Conservation (phyloP, 2,797 vertebrate genomes). For the Takifugu rubripes region DNA sequence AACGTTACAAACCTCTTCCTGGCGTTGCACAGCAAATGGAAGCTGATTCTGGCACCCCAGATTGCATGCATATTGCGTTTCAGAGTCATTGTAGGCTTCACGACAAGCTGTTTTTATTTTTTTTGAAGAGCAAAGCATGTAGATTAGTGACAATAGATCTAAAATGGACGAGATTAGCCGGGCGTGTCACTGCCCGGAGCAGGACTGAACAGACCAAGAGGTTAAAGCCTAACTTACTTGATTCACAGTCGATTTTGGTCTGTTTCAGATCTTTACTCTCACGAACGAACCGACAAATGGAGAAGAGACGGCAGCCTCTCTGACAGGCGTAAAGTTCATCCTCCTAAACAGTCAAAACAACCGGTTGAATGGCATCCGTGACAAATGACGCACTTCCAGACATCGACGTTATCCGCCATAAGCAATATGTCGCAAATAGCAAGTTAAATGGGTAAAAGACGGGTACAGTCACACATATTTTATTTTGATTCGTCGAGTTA, state of each 20-base stretch:
- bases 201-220: neutral
- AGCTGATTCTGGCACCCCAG: slow-evolving; percentile 94
- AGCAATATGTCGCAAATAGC: neutral
- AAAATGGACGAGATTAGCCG: too few species aligned
- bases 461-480: too few species aligned
- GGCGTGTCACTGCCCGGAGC: neutral
- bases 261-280: slow-evolving; percentile 90
- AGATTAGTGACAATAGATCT: neutral
- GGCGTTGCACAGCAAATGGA: slow-evolving; percentile 87
- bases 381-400: slow-evolving; percentile 13
- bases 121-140: slow-evolving; percentile 14
- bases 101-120: slow-evolving; percentile 80
- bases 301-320: slow-evolving; percentile 95
- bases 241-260: slow-evolving; percentile 92
- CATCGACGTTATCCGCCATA: too few species aligned
- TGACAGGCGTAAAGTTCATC: slow-evolving; percentile 94
- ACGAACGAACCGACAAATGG: slow-evolving; percentile 96
- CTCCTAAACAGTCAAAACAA: slow-evolving; percentile 76
- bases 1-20: slow-evolving; percentile 81
- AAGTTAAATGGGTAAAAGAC: neutral
- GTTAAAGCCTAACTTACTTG: slow-evolving; percentile 77
- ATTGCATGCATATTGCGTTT: slow-evolving; percentile 92
- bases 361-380: slow-evolving; percentile 20
- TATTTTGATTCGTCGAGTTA: neutral
- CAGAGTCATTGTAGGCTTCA: slow-evolving; percentile 89